Evolutionary conservation across 2,113 vertebrate genomes (phyloP), one percentile per base, ranked within the genome.

Genomic region (Lepus europaeus): DNA sequence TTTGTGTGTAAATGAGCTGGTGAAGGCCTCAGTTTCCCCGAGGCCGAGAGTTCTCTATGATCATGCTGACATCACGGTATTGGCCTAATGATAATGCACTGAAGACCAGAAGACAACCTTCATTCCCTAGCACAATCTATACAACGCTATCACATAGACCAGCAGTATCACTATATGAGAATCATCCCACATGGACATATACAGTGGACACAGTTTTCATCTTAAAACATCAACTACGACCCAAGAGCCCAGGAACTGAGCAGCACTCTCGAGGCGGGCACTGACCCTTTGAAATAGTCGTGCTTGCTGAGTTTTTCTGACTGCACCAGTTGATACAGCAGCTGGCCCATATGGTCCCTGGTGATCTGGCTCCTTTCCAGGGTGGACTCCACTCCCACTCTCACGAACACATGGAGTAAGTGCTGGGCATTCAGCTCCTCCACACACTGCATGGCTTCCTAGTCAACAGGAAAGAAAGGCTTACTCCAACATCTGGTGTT

Each of bases 381-480:
- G 14, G 99, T 99, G 0, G 99, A 99, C 97, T 99, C 99, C 96
- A 99, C 99, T 23, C 99, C 99, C 36, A 99, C 98, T 0, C 98
- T 98, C 92, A 99, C 99, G 10, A 99, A 99, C 66, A 99, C 96
- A 6, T 99, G 98, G 64, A 99, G 98, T 95, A 99, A 98, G 25
- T 95, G 97, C 74, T 98, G 98, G 96, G 99, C 72, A 2, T 98
- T 98, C 82, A 99, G 98, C 98, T 99, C 99, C 90, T 99, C 98
- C 97, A 99, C 99, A 49, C 99, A 99, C 97, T 99, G 99, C 97
- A 99, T 87, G 0, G 99, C 99, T 94, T 99, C 99, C 99, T 99
- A 97, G 63, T 87, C 64, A 39, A 98, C 0, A 29, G 95, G 61
- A 98, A 70, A 70, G 8, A 49, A 68, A 20, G 63, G 72, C 80